A percentile compares a stretch with the other conserved stretches of the same genome.
Conservation (phyloP, 2,888 invertebrate species). For the Philereme vetulata region DNA sequence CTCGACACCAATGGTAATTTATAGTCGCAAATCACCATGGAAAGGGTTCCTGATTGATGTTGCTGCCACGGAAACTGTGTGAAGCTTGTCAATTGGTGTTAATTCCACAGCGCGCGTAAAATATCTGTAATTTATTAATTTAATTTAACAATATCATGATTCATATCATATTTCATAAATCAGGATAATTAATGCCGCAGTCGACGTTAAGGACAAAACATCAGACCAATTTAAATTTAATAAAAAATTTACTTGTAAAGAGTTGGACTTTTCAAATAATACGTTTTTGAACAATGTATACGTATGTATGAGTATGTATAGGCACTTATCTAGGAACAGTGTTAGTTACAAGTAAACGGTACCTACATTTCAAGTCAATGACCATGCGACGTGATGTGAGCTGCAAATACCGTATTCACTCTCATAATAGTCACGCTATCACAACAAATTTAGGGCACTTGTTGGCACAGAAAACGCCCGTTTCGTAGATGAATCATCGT, state of each 20-base stretch:
- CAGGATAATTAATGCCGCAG: conserved; percentile 10
- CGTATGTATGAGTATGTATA: no score
- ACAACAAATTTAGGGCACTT: conserved; percentile 54
- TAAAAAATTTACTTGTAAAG: no score
- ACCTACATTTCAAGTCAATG: conserved; percentile 62
- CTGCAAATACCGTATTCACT: conserved; percentile 62
- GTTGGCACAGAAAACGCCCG: conserved; percentile 31
- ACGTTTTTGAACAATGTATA: no score
- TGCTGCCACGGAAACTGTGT: conserved; percentile 41
- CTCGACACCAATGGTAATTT: conserved; percentile 53
- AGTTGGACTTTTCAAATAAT: no score
- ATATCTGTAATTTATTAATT: conserved; percentile 32
- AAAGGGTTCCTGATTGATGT: conserved; percentile 54
- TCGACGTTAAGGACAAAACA: conserved; percentile 14
- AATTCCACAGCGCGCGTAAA: conserved; percentile 15
- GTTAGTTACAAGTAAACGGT: conserved; percentile 57
- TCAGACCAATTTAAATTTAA: no score
- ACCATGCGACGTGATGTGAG: conserved; percentile 66
- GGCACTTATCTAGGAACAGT: conserved; percentile 41
- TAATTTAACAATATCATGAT: conserved; percentile 32
- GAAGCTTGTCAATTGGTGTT: conserved; percentile 34
- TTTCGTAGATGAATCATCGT: conserved; percentile 31
- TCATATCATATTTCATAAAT: conserved; percentile 43
- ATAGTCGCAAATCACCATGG: conserved; percentile 55
- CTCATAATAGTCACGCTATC: conserved; percentile 53